A percentile compares a stretch with the other conserved stretches of the same genome.
Evolutionary conservation across 2,113 vertebrate genomes (phyloP).

Genomic region (Clarias macrocephalus): DNA sequence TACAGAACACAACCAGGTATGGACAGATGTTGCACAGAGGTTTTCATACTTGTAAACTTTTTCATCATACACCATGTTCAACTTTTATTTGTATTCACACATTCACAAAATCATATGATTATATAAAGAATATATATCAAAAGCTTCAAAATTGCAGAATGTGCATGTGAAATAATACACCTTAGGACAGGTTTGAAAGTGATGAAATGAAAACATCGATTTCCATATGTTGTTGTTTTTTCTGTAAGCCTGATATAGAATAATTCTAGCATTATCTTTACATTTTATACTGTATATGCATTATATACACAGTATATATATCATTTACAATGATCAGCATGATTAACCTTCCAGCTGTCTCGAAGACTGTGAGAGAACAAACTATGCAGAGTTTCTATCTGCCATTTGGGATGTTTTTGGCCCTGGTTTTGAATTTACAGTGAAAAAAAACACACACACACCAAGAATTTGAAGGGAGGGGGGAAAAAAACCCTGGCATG

Average conservation of each 20-base stretch:
- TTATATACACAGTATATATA: neutral
- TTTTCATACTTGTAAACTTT: neutral
- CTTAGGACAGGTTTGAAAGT: neutral
- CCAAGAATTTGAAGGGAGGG: neutral
- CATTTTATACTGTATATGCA: neutral
- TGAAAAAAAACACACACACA: neutral
- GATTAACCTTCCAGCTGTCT: neutral
- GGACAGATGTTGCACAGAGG: neutral
- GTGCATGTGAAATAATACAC: neutral
- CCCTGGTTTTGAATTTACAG: neutral
- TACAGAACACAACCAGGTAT: neutral
- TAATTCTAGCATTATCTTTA: neutral
- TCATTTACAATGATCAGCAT: neutral
- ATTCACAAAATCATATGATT: too few relatives aligned
- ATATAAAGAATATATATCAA: too few relatives aligned
- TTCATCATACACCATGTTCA: neutral
- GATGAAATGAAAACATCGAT: neutral
- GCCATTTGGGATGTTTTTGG: neutral
- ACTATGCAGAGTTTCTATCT: neutral
- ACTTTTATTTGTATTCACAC: neutral
- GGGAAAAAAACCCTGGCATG: neutral
- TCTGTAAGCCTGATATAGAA: neutral
- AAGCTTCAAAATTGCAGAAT: neutral
- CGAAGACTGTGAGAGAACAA: neutral
- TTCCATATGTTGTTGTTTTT: neutral